phyloP scores from a whole-genome alignment of 2,797 vertebrate species.

The Channa striata region DNA sequence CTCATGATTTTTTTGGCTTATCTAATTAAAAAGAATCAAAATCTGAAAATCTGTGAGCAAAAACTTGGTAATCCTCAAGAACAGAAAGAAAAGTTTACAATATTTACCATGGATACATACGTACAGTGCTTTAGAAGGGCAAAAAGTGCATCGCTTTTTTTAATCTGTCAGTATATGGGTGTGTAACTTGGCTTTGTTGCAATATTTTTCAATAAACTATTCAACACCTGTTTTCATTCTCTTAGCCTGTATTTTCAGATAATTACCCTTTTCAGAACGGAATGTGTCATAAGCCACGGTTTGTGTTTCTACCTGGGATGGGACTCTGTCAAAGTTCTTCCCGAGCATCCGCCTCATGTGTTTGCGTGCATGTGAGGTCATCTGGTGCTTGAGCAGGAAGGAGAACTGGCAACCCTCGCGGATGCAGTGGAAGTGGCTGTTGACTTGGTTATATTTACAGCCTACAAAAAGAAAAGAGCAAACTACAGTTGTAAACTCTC shows the following conservation, averaged over 20 bases:
- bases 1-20: not conserved
- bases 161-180: constrained; percentile 10
- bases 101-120: not conserved
- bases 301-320: constrained; percentile 89
- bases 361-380: constrained; percentile 98
- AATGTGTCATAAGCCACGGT: constrained; percentile 3
- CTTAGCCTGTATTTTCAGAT: constrained; percentile 18
- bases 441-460: constrained; percentile 99
- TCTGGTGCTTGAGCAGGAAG: constrained; percentile 99
- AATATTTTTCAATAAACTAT: constrained; percentile 42
- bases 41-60: not conserved
- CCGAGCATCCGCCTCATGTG: constrained; percentile 99
- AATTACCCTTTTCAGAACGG: constrained; percentile 45
- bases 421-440: constrained; percentile 99
- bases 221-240: constrained; percentile 26
- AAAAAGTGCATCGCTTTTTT: not conserved
- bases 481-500: constrained; percentile 48
- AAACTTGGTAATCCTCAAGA: not conserved
- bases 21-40: not conserved
- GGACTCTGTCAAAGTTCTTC: constrained; percentile 97
- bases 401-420: constrained; percentile 99
- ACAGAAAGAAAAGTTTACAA: not conserved
- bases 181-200: constrained; percentile 32
- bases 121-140: not conserved
- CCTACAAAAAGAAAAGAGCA: constrained; percentile 79